Conservation (phyloP, 2,888 invertebrate species). For the Lymantria monacha region DNA sequence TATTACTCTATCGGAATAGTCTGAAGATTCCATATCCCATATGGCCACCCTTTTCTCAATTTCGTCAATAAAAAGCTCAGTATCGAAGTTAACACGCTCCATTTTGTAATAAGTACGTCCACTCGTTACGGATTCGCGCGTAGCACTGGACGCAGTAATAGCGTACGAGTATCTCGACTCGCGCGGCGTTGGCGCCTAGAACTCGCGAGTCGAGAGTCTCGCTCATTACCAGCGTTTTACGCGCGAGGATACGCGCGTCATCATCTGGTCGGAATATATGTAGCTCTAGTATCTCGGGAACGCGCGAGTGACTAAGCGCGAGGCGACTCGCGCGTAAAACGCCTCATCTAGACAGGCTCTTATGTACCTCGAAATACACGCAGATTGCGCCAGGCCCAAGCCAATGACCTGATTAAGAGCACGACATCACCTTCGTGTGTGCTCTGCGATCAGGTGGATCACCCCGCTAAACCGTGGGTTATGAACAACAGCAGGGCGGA, state of each 20-base stretch:
- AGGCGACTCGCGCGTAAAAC: slow-evolving; percentile 7
- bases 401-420: too few species aligned
- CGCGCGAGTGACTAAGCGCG: slow-evolving; percentile 4
- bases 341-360: slow-evolving; percentile 8
- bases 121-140: slow-evolving; percentile 9
- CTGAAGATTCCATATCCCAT: slow-evolving; percentile 17
- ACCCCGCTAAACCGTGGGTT: too few species aligned
- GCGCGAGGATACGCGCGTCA: slow-evolving; percentile 4
- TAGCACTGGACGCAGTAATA: slow-evolving; percentile 9
- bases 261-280: too few species aligned
- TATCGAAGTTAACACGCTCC: too few species aligned
- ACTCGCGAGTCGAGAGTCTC: not conserved
- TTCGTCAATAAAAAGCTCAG: slow-evolving; percentile 5
- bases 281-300: too few species aligned
- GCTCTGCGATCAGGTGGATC: too few species aligned
- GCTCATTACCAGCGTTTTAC: too few species aligned
- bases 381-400: too few species aligned
- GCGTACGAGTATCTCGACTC: slow-evolving; percentile 11
- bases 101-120: too few species aligned
- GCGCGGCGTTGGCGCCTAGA: slow-evolving; percentile 1
- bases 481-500: too few species aligned
- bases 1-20: slow-evolving; percentile 15
- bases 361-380: not conserved
- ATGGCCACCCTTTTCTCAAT: slow-evolving; percentile 11
- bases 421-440: too few species aligned